Evolutionary conservation across 2,113 vertebrate species (phyloP), one percentile per base, ranked within the genome.

Genomic region (Crotalus tigris): DNA sequence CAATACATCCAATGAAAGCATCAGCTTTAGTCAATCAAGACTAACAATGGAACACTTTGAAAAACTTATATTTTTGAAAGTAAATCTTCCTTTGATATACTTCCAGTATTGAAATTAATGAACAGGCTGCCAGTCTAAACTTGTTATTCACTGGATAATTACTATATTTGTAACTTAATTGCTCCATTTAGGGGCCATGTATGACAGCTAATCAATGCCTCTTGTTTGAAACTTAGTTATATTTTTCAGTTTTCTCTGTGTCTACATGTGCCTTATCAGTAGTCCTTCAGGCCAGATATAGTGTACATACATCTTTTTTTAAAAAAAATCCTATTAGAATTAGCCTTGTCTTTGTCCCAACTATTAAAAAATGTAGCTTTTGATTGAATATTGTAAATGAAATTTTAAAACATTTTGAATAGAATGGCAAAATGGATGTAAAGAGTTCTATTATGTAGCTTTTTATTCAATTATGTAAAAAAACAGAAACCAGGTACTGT

Each of bases 71-170:
- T 99, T 99, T 97, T 97, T 99, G 97, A 99, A 99, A 96, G 99
- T 99, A 94, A 99, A 99, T 97, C 99, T 99, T 96, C 99, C 99
- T 93, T 97, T 99, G 97, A 98, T 99, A 98, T 99, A 98, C 97
- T 99, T 99, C 97, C 99, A 99, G 97, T 99, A 99, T 98, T 99
- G 98, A 99, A 95, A 92, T 91, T 92, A 96, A 91, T 90, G 91
- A 92, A 92, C 92, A 96, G 96, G 96, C 96, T 94, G 39, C 92
- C 96, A 93, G 96, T 94, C 95, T 92, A 92, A 96, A 97, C 92
- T 46, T 94, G 95, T 96, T 96, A 94, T 95, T 96, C 94, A 93
- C 75, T 90, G 92, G 96, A 97, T 95, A 93, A 94, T 95, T 93
- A 95, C 96, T 21, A 51, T 93, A 92, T 96, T 93, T 93, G 17